Evolutionary conservation across 1,140 invertebrate species (phyloP).

Genomic region (Temnothorax longispinosus): DNA sequence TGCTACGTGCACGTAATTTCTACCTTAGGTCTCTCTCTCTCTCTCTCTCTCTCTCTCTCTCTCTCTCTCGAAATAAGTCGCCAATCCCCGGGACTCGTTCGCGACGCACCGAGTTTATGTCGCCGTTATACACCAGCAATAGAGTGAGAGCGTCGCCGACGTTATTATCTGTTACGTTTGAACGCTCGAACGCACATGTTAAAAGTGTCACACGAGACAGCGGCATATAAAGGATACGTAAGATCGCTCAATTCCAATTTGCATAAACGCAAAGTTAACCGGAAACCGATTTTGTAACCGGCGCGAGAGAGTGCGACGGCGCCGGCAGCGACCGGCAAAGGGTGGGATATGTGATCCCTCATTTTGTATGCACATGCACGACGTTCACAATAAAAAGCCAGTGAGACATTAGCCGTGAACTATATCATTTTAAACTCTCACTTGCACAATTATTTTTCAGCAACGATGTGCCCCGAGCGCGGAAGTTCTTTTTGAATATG

Average conservation of each 20-base stretch:
- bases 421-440: not conserved
- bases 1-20: slow-evolving; percentile 33
- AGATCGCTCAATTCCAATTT: slow-evolving; percentile 49
- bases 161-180: slow-evolving; percentile 33
- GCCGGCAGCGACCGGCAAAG: not conserved
- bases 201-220: not conserved
- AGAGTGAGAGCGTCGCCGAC: not conserved
- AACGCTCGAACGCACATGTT: not conserved
- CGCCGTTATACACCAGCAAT: not conserved
- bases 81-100: not conserved
- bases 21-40: slow-evolving; percentile 9
- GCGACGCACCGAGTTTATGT: not conserved
- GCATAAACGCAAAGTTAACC: not conserved
- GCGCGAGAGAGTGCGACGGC: not conserved
- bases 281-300: slow-evolving; percentile 55
- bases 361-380: slow-evolving; percentile 66
- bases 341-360: slow-evolving; percentile 37
- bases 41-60: not conserved
- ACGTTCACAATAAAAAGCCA: slow-evolving; percentile 64
- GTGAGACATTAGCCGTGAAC: not conserved
- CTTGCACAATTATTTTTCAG: not conserved
- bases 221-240: slow-evolving; percentile 30
- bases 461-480: not conserved
- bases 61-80: not conserved
- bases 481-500: not conserved